phyloP scores from a whole-genome alignment of 2,113 vertebrate species.

The Stomatorhinus ivindoensis region DNA sequence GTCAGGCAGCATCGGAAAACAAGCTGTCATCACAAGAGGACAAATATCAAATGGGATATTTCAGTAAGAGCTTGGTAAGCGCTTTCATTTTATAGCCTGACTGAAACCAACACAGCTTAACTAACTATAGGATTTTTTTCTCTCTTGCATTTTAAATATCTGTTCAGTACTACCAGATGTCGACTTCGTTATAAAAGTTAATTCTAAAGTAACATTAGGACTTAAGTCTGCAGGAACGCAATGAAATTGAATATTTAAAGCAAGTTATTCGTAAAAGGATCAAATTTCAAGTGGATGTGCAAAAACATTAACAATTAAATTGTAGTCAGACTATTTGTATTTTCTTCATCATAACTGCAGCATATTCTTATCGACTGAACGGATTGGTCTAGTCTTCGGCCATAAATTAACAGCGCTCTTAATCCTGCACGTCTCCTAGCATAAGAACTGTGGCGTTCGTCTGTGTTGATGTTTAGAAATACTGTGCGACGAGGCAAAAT shows the following conservation, averaged over 20 bases:
- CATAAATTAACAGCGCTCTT: background rate
- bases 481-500: background rate
- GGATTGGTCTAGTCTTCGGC: background rate
- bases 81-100: background rate
- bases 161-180: background rate
- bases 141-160: background rate
- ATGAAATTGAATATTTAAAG: background rate
- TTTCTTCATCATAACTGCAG: background rate
- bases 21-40: slow-evolving; percentile 31
- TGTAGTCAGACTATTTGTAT: background rate
- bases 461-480: background rate
- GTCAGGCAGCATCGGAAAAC: slow-evolving; percentile 31
- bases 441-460: background rate
- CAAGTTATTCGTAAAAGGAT: background rate
- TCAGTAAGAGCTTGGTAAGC: slow-evolving; percentile 41
- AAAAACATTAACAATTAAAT: background rate
- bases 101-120: background rate
- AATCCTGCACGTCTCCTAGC: background rate
- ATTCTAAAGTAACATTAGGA: background rate
- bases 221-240: background rate
- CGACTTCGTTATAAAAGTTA: background rate
- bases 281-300: background rate
- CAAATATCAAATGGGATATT: slow-evolving; percentile 14
- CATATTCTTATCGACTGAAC: background rate
- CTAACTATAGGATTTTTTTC: background rate